Conservation (phyloP, 2,888 invertebrate species). For the Troides aeacus region DNA sequence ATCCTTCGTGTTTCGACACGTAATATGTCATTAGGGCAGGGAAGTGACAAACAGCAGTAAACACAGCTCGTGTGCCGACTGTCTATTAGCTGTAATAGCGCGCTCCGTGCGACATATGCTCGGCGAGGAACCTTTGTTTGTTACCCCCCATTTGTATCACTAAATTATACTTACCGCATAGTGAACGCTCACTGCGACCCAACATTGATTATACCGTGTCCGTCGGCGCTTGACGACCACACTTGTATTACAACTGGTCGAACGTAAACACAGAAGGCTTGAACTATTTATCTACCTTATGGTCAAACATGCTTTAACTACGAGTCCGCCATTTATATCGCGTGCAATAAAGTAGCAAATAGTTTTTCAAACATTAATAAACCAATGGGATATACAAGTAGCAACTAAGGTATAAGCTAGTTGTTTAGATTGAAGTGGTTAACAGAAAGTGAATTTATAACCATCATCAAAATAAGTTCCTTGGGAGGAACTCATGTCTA, state of each 20-base stretch:
- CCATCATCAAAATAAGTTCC: too few relatives aligned
- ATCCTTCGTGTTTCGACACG: slow-evolving; percentile 48
- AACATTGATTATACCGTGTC: too few relatives aligned
- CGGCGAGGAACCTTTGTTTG: slow-evolving; percentile 61
- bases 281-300: too few relatives aligned
- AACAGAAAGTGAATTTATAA: too few relatives aligned
- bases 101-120: slow-evolving; percentile 66
- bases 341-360: too few relatives aligned
- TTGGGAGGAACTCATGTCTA: too few relatives aligned
- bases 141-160: slow-evolving; percentile 64
- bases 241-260: background rate
- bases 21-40: slow-evolving; percentile 66
- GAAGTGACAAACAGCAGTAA: slow-evolving; percentile 72
- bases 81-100: slow-evolving; percentile 72
- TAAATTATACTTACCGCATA: background rate
- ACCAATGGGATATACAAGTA: too few relatives aligned
- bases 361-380: too few relatives aligned
- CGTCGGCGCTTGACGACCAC: background rate
- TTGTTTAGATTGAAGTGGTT: too few relatives aligned
- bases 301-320: too few relatives aligned
- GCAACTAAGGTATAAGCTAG: too few relatives aligned
- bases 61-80: slow-evolving; percentile 61
- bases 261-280: background rate
- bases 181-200: background rate
- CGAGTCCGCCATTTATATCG: too few relatives aligned